Base-by-base conservation (phyloP, 2,888 invertebrate species). In the Agrilus biguttatus region DNA sequence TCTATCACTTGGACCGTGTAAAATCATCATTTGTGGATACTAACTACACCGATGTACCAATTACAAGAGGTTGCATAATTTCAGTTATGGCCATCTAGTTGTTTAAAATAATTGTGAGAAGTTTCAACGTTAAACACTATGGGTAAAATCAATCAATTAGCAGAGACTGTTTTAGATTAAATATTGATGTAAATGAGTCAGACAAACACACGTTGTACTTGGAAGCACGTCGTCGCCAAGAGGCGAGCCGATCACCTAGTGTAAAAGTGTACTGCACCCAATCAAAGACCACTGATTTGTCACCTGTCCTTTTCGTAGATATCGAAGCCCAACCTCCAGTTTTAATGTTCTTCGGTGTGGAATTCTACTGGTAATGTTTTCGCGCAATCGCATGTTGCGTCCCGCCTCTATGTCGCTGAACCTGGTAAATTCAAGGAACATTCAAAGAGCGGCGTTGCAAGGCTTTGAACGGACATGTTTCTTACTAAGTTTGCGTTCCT, bases 241-340 rank as follows among this genome's bases (percentile, higher is more conserved):
- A 45, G 47, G 45, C 47, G 43, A 50, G 47, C 55, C 54, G 53
- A 52, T 56, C 23, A 59, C 57, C 60, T 55, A 45, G 48, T 44
- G 42, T 47, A 44, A 36, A 42, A 41, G 46, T 52, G 50, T 46
- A 52, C 52, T 47, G 49, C 55, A 53, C 47, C 64, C 64, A 64
- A 64, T 64, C 56, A 54, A 50, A 53, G 51, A 45, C 53, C 53
- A 52, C 56, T 58, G 62, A 63, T 60, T 61, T 63, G 63, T 64
- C 65, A 64, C 65, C 63, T 64, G 63, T 61, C 59, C 54, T 55
- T 49, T 47, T 50, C 49, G 48, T 49, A 49, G 50, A 46, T 43
- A 53, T 45, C 53, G 51, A 55, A 50, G 62, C 56, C 62, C 63
- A 51, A 55, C 64, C 65, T 61, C 55, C 61, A 50, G 55, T 55